Conservation (phyloP, 2,888 invertebrate species). For the Scelioninae gen. 1 region DNA sequence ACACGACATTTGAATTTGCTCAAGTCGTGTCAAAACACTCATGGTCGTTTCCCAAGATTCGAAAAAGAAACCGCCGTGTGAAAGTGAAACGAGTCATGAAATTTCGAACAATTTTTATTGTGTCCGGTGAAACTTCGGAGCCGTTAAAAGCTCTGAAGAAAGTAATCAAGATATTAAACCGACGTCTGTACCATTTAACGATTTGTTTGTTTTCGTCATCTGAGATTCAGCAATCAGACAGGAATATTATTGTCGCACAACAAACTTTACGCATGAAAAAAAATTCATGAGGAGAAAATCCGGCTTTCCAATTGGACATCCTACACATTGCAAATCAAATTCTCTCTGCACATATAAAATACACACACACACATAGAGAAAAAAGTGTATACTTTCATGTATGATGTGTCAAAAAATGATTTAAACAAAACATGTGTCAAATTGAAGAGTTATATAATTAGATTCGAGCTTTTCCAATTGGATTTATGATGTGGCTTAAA, state of each 20-base stretch:
- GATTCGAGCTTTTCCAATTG: background rate
- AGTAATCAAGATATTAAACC: constrained; percentile 26
- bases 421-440: constrained; percentile 4
- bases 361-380: no score
- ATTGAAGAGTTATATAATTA: constrained; percentile 4
- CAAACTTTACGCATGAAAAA: constrained; percentile 23
- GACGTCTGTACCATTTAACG: no score
- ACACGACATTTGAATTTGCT: constrained; percentile 42
- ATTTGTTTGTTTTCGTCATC: background rate
- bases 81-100: constrained; percentile 46
- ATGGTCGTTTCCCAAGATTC: background rate
- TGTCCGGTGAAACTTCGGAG: constrained; percentile 34
- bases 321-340: constrained; percentile 22
- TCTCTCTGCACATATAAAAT: no score
- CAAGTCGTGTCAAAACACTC: constrained; percentile 21
- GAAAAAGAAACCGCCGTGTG: constrained; percentile 19
- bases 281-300: constrained; percentile 41
- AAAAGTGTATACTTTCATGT: constrained; percentile 7
- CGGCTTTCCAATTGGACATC: constrained; percentile 31
- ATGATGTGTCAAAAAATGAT: background rate
- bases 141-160: constrained; percentile 4
- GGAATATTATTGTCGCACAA: constrained; percentile 19
- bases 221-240: constrained; percentile 3
- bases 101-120: constrained; percentile 34
- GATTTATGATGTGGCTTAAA: background rate